These are phyloP conservation scores for Xerus rutilus DNA, from an alignment of 2,797 vertebrate species.

Conservation along the genomic window DNA sequence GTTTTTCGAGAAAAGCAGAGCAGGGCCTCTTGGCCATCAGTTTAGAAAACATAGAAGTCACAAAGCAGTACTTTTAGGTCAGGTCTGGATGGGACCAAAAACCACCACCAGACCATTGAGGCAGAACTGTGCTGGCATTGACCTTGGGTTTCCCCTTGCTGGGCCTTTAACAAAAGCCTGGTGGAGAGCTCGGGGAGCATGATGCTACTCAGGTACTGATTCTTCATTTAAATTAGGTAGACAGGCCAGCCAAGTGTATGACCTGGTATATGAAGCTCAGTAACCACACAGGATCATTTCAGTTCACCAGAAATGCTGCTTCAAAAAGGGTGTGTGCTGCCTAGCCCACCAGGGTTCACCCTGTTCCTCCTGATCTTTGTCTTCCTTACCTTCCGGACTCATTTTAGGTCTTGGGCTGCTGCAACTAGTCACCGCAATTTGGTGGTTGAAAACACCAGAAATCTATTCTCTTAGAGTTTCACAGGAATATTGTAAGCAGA, in stretches of 20 bases:
- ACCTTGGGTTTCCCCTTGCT: not conserved
- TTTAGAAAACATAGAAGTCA: not conserved
- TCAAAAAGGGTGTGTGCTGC: not conserved
- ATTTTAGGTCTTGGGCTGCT: not conserved
- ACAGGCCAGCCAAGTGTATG: not conserved
- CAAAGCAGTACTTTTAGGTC: not conserved
- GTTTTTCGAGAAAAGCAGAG: conserved; percentile 22
- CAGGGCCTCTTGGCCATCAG: not conserved
- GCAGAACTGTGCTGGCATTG: not conserved
- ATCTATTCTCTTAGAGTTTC: not conserved
- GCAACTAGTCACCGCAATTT: not conserved
- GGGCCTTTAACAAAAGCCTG: not conserved
- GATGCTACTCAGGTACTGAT: not conserved
- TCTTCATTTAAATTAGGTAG: not conserved
- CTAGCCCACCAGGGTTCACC: too few species aligned
- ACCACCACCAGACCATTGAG: not conserved
- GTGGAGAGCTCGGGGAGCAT: too few species aligned
- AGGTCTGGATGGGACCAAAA: not conserved
- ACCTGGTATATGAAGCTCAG: not conserved
- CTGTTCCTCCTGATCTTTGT: not conserved
- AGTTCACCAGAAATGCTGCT: not conserved
- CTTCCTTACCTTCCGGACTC: not conserved
- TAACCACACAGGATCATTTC: not conserved
- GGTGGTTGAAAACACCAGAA: not conserved
- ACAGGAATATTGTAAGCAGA: not conserved